Evolutionary conservation across 2,113 vertebrate genomes (phyloP).

Genomic region (Muntiacus reevesi): DNA sequence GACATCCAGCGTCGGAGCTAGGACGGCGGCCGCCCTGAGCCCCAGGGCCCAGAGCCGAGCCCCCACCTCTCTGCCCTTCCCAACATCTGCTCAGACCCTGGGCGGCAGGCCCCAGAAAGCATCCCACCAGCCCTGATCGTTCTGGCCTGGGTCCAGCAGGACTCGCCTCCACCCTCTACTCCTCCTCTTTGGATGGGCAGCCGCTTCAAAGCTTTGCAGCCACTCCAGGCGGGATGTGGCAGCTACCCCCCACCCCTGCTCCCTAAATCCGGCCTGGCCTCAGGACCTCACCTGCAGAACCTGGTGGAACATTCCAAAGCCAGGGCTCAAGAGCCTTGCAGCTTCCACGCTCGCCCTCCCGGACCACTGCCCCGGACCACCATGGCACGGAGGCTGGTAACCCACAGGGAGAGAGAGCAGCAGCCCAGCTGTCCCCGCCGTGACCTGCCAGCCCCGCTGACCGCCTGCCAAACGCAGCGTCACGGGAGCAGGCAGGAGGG

Average conservation of each 20-base stretch:
- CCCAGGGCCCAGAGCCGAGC: rapidly evolving
- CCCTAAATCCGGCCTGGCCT: background rate
- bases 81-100: background rate
- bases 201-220: rapidly evolving
- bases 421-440: rapidly evolving
- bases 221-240: rapidly evolving
- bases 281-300: background rate
- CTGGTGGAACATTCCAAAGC: background rate
- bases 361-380: background rate
- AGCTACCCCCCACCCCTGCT: background rate
- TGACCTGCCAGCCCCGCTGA: background rate
- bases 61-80: too few species aligned
- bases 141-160: rapidly evolving
- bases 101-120: background rate
- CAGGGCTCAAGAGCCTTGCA: too few species aligned
- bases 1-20: background rate
- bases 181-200: background rate
- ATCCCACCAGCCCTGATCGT: background rate
- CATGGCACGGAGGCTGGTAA: rapidly evolving
- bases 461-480: rapidly evolving
- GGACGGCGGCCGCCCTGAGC: rapidly evolving
- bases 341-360: rapidly evolving
- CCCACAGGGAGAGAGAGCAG: background rate
- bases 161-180: too few species aligned
- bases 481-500: background rate